Evolutionary conservation across 2,888 invertebrate species (phyloP), one percentile per base, ranked within the genome.

Genomic region (Hedya salicella): DNA sequence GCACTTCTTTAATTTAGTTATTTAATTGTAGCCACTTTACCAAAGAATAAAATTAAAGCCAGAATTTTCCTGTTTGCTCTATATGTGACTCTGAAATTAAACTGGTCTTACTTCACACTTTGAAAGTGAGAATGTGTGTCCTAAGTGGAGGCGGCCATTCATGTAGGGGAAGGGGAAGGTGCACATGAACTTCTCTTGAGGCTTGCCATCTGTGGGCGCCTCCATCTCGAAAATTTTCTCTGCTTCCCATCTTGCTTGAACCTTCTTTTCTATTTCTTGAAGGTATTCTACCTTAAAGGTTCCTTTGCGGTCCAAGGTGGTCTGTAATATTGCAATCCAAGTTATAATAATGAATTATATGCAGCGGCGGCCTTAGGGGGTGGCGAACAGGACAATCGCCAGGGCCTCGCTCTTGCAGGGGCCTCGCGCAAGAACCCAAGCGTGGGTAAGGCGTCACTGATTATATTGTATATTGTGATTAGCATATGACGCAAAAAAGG

Each of bases 91-190:
- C 0, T 11, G 11, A 32, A 3, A 32, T 11, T 13, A 39, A 46
- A 8, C 13, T 5, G 17, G 8, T 72, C 85, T 84, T 92, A 97
- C 97, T 93, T 99, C 99, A 83, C 98, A 98, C 93, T 99, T 99
- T 8, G 98, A 98, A 52, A 99, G 84, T 3, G 98, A 97, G 92
- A 99, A 99, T 13, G 98, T 97, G 85, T 99, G 99, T 0, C 99
- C 99, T 72, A 99, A 93, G 94, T 99, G 99, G 62, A 99, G 94
- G 50, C 97, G 95, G 9, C 99, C 99, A 93, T 99, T 99, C 99
- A 99, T 99, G 82, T 99, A 99, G 0, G 99, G 99, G 89, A 95
- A 99, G 0, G 99, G 99, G 91, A 99, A 99, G 1, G 98, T 98
- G 39, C 96, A 96, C 73, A 98, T 92, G 83, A 96, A 99, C 82